Conservation (phyloP, 2,113 vertebrate genomes). For the Grallaria varia region DNA sequence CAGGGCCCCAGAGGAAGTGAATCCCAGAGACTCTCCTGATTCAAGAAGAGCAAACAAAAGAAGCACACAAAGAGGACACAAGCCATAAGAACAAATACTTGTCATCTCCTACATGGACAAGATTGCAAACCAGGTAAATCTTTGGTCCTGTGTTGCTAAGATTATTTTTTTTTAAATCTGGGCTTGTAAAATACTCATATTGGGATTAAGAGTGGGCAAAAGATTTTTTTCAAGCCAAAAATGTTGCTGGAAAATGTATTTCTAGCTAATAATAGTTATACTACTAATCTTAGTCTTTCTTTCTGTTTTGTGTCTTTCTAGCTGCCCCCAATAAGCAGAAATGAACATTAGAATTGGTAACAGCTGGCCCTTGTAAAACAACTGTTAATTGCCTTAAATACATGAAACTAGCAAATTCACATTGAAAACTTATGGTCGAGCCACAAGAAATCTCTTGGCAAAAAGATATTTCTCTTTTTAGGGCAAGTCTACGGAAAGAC, state of each 20-base stretch:
- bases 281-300: background rate
- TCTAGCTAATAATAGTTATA: background rate
- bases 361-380: background rate
- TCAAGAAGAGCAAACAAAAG: background rate
- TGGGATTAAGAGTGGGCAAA: background rate
- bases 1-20: background rate
- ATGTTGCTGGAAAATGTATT: background rate
- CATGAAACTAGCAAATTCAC: background rate
- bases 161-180: background rate
- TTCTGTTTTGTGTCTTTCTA: background rate
- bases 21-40: background rate
- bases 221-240: background rate
- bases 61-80: background rate
- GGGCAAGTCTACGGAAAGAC: background rate
- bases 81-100: background rate
- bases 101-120: background rate
- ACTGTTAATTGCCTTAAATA: slow-evolving; percentile 19
- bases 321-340: background rate
- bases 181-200: background rate
- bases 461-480: background rate
- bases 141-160: background rate
- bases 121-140: background rate
- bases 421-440: background rate
- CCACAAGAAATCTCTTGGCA: background rate
- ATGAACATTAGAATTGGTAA: background rate